Conservation (phyloP, 2,888 invertebrate species). For the Agrotis ipsilon region DNA sequence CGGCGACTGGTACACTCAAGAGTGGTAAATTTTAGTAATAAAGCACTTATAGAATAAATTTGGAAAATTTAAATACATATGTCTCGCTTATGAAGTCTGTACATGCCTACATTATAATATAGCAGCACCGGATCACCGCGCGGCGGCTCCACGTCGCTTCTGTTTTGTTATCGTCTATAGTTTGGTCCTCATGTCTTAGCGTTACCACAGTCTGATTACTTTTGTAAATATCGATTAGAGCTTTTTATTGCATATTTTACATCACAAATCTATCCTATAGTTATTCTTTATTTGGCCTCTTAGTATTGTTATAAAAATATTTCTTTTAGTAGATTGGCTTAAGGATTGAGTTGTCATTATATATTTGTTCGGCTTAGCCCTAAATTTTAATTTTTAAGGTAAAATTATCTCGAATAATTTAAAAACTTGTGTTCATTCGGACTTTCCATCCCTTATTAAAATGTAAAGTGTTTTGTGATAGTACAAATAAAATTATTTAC, state of each 20-base stretch:
- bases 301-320: constrained; percentile 77
- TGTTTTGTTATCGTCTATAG: constrained; percentile 54
- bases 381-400: constrained; percentile 76
- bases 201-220: constrained; percentile 80
- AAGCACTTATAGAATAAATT: constrained; percentile 70
- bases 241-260: constrained; percentile 79
- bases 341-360: constrained; percentile 72
- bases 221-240: constrained; percentile 84
- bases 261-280: constrained; percentile 72
- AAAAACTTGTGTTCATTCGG: constrained; percentile 53
- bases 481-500: constrained; percentile 87
- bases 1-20: constrained; percentile 75
- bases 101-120: constrained; percentile 61
- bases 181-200: constrained; percentile 69
- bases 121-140: constrained; percentile 43
- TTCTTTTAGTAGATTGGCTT: constrained; percentile 76
- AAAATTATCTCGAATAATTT: constrained; percentile 59
- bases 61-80: constrained; percentile 60
- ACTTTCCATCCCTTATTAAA: constrained; percentile 47
- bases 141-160: constrained; percentile 3
- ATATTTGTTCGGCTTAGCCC: constrained; percentile 81
- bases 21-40: constrained; percentile 75
- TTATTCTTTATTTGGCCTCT: constrained; percentile 78
- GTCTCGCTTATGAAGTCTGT: constrained; percentile 70
- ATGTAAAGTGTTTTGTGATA: constrained; percentile 81